Conservation (phyloP, 2,797 vertebrate species). For the Gadopsis marmoratus region DNA sequence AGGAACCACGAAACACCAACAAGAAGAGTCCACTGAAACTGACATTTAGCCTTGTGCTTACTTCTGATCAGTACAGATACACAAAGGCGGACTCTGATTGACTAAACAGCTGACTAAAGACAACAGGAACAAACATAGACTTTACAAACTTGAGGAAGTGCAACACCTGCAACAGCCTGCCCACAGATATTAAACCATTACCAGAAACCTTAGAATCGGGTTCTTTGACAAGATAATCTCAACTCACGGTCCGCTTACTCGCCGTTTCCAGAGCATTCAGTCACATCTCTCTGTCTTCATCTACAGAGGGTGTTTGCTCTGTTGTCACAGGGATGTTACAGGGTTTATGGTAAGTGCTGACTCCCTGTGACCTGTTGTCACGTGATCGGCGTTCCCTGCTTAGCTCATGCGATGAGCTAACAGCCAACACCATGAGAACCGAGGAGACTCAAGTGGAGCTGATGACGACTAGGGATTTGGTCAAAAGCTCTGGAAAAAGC, state of each 20-base stretch:
- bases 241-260: not conserved
- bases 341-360: not conserved
- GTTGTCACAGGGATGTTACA: not conserved
- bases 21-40: conserved; percentile 44
- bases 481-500: not conserved
- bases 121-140: conserved; percentile 44
- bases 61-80: conserved; percentile 58
- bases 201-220: not conserved
- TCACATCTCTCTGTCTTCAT: not conserved
- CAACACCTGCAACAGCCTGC: conserved; percentile 14
- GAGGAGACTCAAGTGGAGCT: not conserved
- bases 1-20: conserved; percentile 54
- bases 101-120: conserved; percentile 47
- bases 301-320: not conserved
- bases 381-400: not conserved
- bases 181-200: conserved; percentile 2
- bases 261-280: not conserved
- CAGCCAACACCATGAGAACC: not conserved
- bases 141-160: conserved; percentile 42
- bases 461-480: not conserved
- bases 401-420: not conserved
- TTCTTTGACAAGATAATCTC: conserved; percentile 13
- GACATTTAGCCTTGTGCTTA: conserved; percentile 72
- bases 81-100: conserved; percentile 52
- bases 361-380: not conserved